Conservation (phyloP, 2,113 vertebrate species). For the Connochaetes taurinus region DNA sequence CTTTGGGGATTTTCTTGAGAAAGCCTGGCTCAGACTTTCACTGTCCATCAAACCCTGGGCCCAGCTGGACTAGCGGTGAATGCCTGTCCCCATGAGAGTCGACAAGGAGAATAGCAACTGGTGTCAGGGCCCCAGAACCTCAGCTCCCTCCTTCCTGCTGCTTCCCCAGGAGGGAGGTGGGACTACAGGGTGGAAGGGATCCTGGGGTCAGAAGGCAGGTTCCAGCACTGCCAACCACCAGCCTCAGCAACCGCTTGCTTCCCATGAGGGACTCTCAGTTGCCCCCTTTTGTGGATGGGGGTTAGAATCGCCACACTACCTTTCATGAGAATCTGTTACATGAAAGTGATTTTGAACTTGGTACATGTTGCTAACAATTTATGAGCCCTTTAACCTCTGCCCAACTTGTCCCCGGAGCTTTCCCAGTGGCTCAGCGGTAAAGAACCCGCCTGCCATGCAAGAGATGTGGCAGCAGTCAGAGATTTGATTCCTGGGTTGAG, state of each 20-base stretch:
- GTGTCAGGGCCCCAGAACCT: background rate
- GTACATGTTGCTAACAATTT: background rate
- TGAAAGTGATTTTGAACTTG: background rate
- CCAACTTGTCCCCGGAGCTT: background rate
- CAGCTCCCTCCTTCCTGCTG: background rate
- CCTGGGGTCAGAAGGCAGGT: background rate
- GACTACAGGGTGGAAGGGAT: background rate
- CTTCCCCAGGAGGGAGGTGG: background rate
- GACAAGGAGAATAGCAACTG: background rate
- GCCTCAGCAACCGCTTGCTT: background rate
- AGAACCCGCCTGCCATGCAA: background rate
- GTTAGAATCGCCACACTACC: background rate
- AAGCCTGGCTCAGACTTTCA: background rate
- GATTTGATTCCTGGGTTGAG: background rate
- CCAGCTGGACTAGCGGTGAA: background rate
- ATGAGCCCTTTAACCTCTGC: background rate
- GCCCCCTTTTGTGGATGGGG: background rate
- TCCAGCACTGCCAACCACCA: background rate
- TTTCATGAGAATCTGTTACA: background rate
- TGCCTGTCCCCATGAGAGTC: accelerated
- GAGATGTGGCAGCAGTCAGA: background rate
- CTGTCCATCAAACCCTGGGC: background rate
- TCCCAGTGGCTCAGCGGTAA: background rate
- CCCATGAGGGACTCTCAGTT: background rate
- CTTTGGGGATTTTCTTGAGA: background rate